Percentiles rank a stretch among this genome's conserved stretches.
These are phyloP conservation scores for Probaryconus sp. DNA, from an alignment of 1,140 invertebrate genomes.

Conservation along the genomic window DNA sequence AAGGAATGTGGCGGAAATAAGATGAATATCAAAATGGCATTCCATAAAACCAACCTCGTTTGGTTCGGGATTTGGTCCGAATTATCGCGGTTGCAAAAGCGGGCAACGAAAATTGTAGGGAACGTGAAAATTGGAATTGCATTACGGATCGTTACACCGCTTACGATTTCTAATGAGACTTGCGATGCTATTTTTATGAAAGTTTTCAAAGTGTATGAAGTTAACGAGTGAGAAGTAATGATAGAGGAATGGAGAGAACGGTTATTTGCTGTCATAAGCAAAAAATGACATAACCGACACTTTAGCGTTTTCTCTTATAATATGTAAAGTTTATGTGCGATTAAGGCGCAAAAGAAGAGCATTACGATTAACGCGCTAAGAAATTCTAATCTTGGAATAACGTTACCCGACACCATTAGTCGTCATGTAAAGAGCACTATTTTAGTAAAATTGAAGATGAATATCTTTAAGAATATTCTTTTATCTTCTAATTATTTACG, in stretches of 20 bases:
- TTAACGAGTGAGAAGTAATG: slow-evolving; percentile 27
- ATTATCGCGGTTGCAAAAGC: background rate
- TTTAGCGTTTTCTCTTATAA: slow-evolving; percentile 29
- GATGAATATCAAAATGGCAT: slow-evolving; percentile 21
- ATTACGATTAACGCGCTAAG: background rate
- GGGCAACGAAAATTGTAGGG: background rate
- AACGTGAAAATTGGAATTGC: background rate
- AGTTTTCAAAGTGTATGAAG: slow-evolving; percentile 5
- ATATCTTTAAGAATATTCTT: too few species aligned
- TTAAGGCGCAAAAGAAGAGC: slow-evolving; percentile 19
- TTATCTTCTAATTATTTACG: too few species aligned
- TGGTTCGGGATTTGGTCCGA: slow-evolving; percentile 3
- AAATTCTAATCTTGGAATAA: too few species aligned
- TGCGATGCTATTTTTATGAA: slow-evolving; percentile 15
- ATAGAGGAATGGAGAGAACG: slow-evolving; percentile 16
- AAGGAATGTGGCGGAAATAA: slow-evolving; percentile 59
- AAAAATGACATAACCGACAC: slow-evolving; percentile 25
- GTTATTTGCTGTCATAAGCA: slow-evolving; percentile 19
- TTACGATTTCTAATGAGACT: slow-evolving; percentile 23
- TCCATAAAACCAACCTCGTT: background rate
- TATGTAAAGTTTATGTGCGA: slow-evolving; percentile 23
- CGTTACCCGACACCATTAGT: too few species aligned
- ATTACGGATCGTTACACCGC: slow-evolving; percentile 7
- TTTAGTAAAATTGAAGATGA: too few species aligned
- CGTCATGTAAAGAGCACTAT: too few species aligned